Conservation (phyloP, 2,797 vertebrate species). For the Pagetopsis macropterus region DNA sequence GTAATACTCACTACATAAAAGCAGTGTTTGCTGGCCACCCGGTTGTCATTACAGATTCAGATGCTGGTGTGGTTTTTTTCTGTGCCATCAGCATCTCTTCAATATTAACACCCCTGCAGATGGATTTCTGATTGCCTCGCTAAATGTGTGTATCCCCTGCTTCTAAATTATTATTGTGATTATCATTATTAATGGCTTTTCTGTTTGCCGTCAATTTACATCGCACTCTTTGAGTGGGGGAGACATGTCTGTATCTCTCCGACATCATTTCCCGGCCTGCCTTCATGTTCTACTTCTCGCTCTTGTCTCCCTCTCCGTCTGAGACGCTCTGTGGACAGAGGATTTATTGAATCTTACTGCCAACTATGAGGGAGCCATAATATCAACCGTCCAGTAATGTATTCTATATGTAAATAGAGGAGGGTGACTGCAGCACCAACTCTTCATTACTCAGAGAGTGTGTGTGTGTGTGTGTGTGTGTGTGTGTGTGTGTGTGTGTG, state of each 20-base stretch:
- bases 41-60: constrained; percentile 81
- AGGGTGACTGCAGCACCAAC: constrained; percentile 52
- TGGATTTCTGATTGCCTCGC: constrained; percentile 83
- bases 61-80: constrained; percentile 54
- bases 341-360: constrained; percentile 64
- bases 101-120: constrained; percentile 84
- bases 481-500: constrained; percentile 14
- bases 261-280: constrained; percentile 40
- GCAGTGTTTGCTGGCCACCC: constrained; percentile 79
- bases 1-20: constrained; percentile 82
- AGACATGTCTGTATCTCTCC: constrained; percentile 41
- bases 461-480: constrained; percentile 18
- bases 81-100: constrained; percentile 82
- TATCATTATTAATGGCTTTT: constrained; percentile 81
- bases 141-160: constrained; percentile 80
- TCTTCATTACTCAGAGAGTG: constrained; percentile 68
- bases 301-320: constrained; percentile 29
- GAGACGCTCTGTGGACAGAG: constrained; percentile 33
- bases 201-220: constrained; percentile 78
- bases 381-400: constrained; percentile 69
- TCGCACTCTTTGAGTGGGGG: constrained; percentile 53
- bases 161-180: constrained; percentile 79
- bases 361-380: constrained; percentile 47
- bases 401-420: constrained; percentile 74
- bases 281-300: constrained; percentile 29